Base-by-base conservation (phyloP, 2,888 invertebrate genomes). In the Melanargia galathea region DNA sequence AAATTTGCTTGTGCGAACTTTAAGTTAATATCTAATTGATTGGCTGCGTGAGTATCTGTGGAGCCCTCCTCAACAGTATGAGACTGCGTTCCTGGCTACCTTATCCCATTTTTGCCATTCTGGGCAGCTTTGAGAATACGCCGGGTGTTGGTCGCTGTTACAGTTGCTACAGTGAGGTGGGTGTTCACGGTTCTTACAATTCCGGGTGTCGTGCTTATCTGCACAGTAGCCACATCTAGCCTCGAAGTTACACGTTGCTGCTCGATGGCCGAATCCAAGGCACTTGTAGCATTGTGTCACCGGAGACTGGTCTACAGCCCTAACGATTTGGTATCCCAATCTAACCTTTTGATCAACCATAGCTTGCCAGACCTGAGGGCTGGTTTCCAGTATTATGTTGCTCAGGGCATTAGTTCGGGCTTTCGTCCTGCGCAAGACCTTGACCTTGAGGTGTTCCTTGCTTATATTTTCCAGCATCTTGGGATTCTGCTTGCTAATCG, bases 101-200 rank as follows among this genome's bases (percentile, higher is more conserved):
- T 16, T n/a, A 16, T 56, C 56, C 56, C 43, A 56, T 16, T 45
- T 43, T 10, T 24, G 16, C 56, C 56, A 56, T 7, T 43, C 56
- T 8, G 56, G 56, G 26, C 56, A 56, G 1, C 24, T 43, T 0
- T 13, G n/a, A 2, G n/a, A 8, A n/a, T 56, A 56, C 0, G 56
- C 56, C 2, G 56, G 56, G 16, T 56, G 56, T 1, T 38, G 2
- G 1, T 1, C 13, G n/a, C 13, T 13, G 1, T 3, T 8, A 18
- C 20, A 46, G 20, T 46, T 46, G 6, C 2, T 11, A 46, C 46
- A 46, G 7, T 1, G 16, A 10, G 20, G 24, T 2, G 22, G 13
- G 11, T 8, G 4, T 1, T 13, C 18, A 5, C 22, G 2, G 11
- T 22, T 38, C 18, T 24, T 1, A 18, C 55, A 40, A 0, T 13